Percentiles rank a stretch among this genome's conserved stretches.
phyloP scores from a whole-genome alignment of 2,888 invertebrate species.

The Cryptus armator region DNA sequence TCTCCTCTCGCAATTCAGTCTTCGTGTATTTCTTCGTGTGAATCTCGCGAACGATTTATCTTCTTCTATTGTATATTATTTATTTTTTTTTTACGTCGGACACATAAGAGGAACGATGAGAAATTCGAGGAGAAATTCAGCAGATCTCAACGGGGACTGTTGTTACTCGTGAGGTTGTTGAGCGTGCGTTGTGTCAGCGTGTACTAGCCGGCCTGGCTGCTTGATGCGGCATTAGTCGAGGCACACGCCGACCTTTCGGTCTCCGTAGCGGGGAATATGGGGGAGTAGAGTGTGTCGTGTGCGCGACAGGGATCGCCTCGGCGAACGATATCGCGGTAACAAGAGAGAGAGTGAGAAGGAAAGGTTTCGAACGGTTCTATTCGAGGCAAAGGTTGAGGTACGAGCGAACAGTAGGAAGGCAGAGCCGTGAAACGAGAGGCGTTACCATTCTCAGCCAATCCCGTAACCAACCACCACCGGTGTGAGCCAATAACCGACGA shows the following conservation, averaged over 20 bases:
- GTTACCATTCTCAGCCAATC: conserved; percentile 77
- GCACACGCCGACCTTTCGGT: conserved; percentile 71
- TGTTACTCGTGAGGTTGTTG: conserved; percentile 64
- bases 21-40: too few relatives aligned
- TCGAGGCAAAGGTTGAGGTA: conserved; percentile 30
- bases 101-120: too few relatives aligned
- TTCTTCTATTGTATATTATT: too few relatives aligned
- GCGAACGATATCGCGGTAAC: conserved; percentile 59
- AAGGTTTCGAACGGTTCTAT: conserved; percentile 23
- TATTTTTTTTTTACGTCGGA: too few relatives aligned
- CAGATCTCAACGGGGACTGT: too few relatives aligned
- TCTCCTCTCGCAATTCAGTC: neutral
- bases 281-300: conserved; percentile 52
- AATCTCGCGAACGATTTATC: too few relatives aligned
- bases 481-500: conserved; percentile 75
- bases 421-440: conserved; percentile 72
- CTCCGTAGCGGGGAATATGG: conserved; percentile 54
- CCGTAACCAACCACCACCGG: conserved; percentile 41
- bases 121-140: too few relatives aligned
- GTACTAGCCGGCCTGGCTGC: conserved; percentile 79
- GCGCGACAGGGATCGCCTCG: conserved; percentile 32
- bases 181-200: conserved; percentile 82
- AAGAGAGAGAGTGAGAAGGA: conserved; percentile 36
- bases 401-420: conserved; percentile 63
- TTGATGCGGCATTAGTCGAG: conserved; percentile 74